Conservation (phyloP, 2,113 vertebrate species). For the Jacana jacana region DNA sequence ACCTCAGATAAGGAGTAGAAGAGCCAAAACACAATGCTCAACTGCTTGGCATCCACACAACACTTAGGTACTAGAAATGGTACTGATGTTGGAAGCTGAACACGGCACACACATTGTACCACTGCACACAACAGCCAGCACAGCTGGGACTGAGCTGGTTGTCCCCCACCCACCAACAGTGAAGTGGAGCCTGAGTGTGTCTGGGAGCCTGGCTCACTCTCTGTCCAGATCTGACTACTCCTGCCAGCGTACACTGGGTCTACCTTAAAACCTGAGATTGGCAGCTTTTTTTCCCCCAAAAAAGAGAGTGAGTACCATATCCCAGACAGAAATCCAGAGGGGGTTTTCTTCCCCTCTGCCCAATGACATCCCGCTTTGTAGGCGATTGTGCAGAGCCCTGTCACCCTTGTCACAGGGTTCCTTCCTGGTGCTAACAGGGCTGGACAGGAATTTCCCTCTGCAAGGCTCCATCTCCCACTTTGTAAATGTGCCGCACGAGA, state of each 20-base stretch:
- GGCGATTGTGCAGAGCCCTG: background rate
- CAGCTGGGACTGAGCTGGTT: background rate
- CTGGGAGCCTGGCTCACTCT: background rate
- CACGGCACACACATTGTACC: rapidly evolving
- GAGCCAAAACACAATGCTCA: background rate
- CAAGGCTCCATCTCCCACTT: background rate
- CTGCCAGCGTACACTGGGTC: rapidly evolving
- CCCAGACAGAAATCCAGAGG: background rate
- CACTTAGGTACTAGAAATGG: background rate
- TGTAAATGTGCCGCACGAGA: background rate
- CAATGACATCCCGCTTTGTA: background rate
- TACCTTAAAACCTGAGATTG: background rate
- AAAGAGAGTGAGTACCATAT: background rate
- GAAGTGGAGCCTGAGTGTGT: background rate
- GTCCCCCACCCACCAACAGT: background rate
- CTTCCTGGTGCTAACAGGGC: background rate
- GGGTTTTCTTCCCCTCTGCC: background rate
- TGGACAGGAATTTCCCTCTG: background rate
- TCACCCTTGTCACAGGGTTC: background rate
- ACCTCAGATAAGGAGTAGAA: background rate
- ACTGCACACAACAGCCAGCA: background rate
- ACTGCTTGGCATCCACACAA: background rate
- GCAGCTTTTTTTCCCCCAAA: background rate
- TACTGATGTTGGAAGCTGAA: background rate
- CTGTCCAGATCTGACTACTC: background rate